Evolutionary conservation across 1,140 invertebrate species (phyloP).

Genomic region (Drosophila pandora): DNA sequence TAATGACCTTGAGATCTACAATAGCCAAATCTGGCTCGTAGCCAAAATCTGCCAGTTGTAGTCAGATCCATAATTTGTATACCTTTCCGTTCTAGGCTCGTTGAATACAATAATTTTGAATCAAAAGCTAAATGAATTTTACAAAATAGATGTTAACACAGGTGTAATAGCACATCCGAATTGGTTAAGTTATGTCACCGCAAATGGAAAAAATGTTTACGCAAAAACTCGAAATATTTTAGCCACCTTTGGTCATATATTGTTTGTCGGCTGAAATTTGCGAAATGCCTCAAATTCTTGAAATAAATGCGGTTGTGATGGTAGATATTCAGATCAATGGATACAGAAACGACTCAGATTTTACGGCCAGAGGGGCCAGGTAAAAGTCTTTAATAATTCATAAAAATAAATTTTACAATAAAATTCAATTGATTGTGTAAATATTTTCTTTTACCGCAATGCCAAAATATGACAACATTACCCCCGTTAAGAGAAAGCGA

Average conservation of each 20-base stretch:
- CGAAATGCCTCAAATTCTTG: slow-evolving; percentile 49
- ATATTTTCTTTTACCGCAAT: too few relatives aligned
- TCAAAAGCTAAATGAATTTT: too few relatives aligned
- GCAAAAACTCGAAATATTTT: slow-evolving; percentile 24
- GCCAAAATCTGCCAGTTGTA: too few relatives aligned
- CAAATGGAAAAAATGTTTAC: slow-evolving; percentile 41
- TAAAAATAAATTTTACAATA: slow-evolving; percentile 72
- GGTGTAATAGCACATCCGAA: neutral
- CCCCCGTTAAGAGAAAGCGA: too few relatives aligned
- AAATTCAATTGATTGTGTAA: slow-evolving; percentile 80
- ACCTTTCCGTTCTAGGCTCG: too few relatives aligned
- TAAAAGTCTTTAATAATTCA: slow-evolving; percentile 74
- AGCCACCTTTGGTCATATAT: slow-evolving; percentile 21
- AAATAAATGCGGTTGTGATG: slow-evolving; percentile 38
- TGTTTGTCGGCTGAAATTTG: slow-evolving; percentile 12
- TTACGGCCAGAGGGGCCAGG: slow-evolving; percentile 1
- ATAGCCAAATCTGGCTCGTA: too few relatives aligned
- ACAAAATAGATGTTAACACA: too few relatives aligned
- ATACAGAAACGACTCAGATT: slow-evolving; percentile 30
- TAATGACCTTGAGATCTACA: too few relatives aligned
- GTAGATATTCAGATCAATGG: slow-evolving; percentile 42
- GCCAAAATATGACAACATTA: too few relatives aligned
- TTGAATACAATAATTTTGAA: too few relatives aligned
- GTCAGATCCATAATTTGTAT: too few relatives aligned
- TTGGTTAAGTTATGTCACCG: slow-evolving; percentile 25